phyloP scores from a whole-genome alignment of 2,113 vertebrate genomes.

The Apistogramma diplotaenia region DNA sequence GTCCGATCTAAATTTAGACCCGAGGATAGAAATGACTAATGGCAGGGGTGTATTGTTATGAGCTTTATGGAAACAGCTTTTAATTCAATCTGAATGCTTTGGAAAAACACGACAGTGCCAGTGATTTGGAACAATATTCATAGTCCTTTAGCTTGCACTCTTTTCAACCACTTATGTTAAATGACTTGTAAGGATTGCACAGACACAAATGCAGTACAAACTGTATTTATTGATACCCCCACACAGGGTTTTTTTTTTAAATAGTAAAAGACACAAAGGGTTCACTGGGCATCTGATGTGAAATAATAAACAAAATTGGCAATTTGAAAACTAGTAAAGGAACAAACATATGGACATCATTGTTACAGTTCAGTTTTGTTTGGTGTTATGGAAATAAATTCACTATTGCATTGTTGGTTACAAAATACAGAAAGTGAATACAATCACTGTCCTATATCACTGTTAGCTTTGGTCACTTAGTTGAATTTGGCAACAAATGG shows the following conservation, averaged over 20 bases:
- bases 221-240: slow-evolving; percentile 64
- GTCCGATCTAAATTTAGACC: slow-evolving; percentile 35
- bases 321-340: slow-evolving; percentile 32
- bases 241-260: slow-evolving; percentile 47
- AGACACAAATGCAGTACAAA: slow-evolving; percentile 55
- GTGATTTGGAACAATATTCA: background rate
- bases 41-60: background rate
- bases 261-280: slow-evolving; percentile 63
- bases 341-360: slow-evolving; percentile 10
- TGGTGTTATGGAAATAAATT: slow-evolving; percentile 8
- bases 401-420: slow-evolving; percentile 18
- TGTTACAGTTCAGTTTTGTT: slow-evolving; percentile 8
- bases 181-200: background rate
- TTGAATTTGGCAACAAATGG: slow-evolving; percentile 68
- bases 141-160: background rate
- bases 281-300: slow-evolving; percentile 1
- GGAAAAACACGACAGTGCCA: background rate
- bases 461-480: slow-evolving; percentile 50
- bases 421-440: slow-evolving; percentile 8
- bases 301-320: slow-evolving; percentile 54
- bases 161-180: background rate
- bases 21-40: background rate
- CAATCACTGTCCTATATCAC: slow-evolving; percentile 13
- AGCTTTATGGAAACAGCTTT: background rate
- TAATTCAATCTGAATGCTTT: background rate